Conservation (phyloP, 2,797 vertebrate genomes). For the Bradypus variegatus region DNA sequence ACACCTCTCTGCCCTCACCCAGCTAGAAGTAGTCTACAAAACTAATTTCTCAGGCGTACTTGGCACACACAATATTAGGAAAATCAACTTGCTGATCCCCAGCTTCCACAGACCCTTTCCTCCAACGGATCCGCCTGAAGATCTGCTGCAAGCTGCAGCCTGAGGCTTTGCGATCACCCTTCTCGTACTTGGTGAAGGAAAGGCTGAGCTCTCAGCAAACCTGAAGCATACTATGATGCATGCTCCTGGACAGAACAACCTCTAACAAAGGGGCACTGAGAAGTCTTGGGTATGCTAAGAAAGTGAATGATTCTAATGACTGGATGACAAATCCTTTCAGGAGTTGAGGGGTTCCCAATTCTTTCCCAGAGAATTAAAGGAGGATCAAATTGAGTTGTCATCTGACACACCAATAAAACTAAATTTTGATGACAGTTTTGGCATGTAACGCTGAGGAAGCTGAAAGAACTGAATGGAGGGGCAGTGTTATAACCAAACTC, state of each 20-base stretch:
- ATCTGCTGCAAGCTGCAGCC: not conserved
- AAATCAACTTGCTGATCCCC: not conserved
- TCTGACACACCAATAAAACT: not conserved
- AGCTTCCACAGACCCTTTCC: rapidly evolving
- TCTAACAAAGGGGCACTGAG: not conserved
- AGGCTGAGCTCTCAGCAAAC: too few species aligned
- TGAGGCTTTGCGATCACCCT: not conserved
- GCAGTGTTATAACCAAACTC: not conserved
- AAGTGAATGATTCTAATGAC: not conserved
- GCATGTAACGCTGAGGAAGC: not conserved
- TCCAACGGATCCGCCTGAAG: not conserved
- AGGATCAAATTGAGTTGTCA: not conserved
- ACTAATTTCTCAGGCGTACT: not conserved
- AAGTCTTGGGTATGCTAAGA: not conserved
- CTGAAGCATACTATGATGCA: not conserved
- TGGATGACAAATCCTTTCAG: not conserved
- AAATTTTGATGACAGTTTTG: not conserved
- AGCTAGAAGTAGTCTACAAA: not conserved
- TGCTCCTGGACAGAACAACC: not conserved
- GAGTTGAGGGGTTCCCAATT: not conserved
- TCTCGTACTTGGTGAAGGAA: not conserved
- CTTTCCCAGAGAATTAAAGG: not conserved
- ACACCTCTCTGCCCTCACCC: not conserved
- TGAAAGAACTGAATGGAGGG: not conserved
- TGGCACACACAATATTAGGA: not conserved